Conservation (phyloP, 92 coral and sea anemone species). For the Porites evermanni region DNA sequence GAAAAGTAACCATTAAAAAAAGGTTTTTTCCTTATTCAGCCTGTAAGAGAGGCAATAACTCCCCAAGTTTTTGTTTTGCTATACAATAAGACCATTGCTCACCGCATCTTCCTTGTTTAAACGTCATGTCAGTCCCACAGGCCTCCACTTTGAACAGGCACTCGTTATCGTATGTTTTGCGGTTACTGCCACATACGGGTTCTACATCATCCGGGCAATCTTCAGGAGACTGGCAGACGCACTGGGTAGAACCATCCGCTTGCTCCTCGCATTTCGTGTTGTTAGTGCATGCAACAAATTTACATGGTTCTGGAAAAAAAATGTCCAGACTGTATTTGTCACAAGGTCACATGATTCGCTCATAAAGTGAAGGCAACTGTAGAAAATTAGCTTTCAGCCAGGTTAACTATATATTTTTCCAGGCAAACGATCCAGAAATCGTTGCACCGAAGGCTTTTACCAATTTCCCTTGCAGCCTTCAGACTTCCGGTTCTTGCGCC, state of each 20-base stretch:
- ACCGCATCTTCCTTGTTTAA: conserved; percentile 86
- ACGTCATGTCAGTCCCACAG: conserved; percentile 56
- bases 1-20: too few species aligned
- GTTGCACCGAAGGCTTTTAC: too few species aligned
- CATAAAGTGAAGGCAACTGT: too few species aligned
- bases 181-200: conserved; percentile 88
- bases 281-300: conserved; percentile 65
- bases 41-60: neutral
- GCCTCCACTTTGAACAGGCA: conserved; percentile 81
- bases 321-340: neutral
- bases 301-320: conserved; percentile 78
- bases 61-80: too few species aligned
- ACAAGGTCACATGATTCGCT: too few species aligned
- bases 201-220: conserved; percentile 64
- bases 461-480: too few species aligned
- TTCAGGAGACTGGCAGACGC: conserved; percentile 73
- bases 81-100: conserved; percentile 1
- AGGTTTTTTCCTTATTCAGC: neutral
- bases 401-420: too few species aligned
- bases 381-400: too few species aligned
- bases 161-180: conserved; percentile 73
- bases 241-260: conserved; percentile 72
- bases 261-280: conserved; percentile 76
- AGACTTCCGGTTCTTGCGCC: too few species aligned
- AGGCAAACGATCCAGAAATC: too few species aligned